Base-by-base conservation (phyloP, 2,888 invertebrate genomes). In the Tetanocera ferruginea region DNA sequence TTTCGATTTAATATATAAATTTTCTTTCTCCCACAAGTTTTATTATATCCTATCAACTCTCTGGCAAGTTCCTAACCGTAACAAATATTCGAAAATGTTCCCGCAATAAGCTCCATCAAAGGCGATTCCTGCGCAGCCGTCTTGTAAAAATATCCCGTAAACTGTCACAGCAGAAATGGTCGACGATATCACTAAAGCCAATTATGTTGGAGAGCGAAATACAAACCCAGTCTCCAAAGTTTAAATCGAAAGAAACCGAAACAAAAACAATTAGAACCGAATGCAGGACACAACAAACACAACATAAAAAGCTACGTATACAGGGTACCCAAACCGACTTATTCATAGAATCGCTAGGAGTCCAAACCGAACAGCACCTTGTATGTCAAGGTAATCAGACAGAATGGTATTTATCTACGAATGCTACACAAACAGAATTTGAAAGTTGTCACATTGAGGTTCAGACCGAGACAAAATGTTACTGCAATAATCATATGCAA, bases 241-340 rank as follows among this genome's bases (percentile, higher is more conserved):
- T 71, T 17, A 62, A 49, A 23, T 70, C 71, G 19, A 75, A 17
- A 37, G 43, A 52, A 11, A 80, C 78, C 19, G 78, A 75, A 28
- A 76, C 74, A 8, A 74, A 75, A 60, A 28, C 23, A 2, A 17
- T 49, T 9, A 23, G 9, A 5, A 52, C 66, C 19, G 71, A 74
- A 4, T 34, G 37, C 23, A 74, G 60, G 3, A 60, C 76, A 49
- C 79, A 78, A 31, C 78, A 80, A 51, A 76, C 78, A 28, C 19
- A 34, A n/a, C 57, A 67, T 14, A 70, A 73, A n/a, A 5, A 14
- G 2, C 23, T 66, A 55, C 74, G 70, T 6, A 66, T 66, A 28
- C 80, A 76, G 34, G 28, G 73, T 31, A 76, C 78, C 5, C 80
- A 80, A 76, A 80, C 78, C 11, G 78, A 78, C n/a, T 23, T 49